phyloP scores from a whole-genome alignment of 2,888 invertebrate genomes.

The Gnatocerus cornutus region DNA sequence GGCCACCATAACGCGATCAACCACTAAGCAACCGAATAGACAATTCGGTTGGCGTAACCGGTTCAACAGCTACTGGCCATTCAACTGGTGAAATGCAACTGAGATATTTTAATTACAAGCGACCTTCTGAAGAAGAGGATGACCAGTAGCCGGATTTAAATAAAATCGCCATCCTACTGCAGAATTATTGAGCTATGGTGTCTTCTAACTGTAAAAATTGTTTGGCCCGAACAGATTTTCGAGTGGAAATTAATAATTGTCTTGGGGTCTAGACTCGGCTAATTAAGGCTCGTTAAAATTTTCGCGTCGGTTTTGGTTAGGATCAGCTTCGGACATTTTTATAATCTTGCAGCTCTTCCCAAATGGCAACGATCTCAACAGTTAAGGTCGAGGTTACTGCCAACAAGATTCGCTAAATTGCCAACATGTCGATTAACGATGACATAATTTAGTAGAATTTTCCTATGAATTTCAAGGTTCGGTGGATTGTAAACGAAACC shows the following conservation, averaged over 20 bases:
- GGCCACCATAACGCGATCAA: conserved; percentile 40
- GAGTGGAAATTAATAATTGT: not conserved
- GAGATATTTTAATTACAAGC: conserved; percentile 47
- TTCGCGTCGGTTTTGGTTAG: conserved; percentile 19
- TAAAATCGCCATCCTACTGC: conserved; percentile 30
- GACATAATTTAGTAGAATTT: conserved; percentile 8
- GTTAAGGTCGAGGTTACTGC: conserved; percentile 15
- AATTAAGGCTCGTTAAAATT: conserved; percentile 30
- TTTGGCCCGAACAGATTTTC: not conserved
- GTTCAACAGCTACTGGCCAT: conserved; percentile 57
- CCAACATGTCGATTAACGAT: conserved; percentile 4
- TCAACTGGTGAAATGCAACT: conserved; percentile 49
- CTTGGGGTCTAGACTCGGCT: conserved; percentile 6
- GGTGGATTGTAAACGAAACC: not conserved
- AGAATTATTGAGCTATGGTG: conserved; percentile 23
- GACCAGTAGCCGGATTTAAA: conserved; percentile 33
- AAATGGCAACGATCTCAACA: conserved; percentile 3
- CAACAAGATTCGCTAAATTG: conserved; percentile 13
- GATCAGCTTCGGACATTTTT: not conserved
- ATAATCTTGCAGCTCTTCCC: not conserved
- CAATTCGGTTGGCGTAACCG: conserved; percentile 54
- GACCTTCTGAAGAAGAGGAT: conserved; percentile 35
- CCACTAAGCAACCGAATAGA: conserved; percentile 47
- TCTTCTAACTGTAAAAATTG: conserved; percentile 31
- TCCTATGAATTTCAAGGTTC: not conserved